Conservation (phyloP, 1,140 invertebrate genomes). For the Aricia agestis region DNA sequence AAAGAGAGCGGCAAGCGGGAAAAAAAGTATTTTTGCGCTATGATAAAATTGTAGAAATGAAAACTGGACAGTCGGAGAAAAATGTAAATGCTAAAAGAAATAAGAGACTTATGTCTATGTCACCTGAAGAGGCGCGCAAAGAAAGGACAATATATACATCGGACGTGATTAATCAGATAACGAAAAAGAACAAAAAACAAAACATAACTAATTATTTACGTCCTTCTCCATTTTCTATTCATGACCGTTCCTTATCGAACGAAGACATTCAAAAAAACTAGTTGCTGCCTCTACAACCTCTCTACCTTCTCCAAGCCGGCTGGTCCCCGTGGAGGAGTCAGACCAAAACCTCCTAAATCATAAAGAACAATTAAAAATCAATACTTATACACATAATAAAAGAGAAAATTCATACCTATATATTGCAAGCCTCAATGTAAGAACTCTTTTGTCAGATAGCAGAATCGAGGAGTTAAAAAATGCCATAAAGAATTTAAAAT, state of each 20-base stretch:
- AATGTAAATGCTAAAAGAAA: neutral
- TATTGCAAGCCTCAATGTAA: neutral
- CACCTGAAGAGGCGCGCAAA: neutral
- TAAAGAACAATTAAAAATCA: conserved; percentile 15
- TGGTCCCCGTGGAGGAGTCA: conserved; percentile 26
- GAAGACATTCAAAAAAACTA: conserved; percentile 21
- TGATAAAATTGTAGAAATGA: conserved; percentile 26
- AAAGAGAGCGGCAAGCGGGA: conserved; percentile 3
- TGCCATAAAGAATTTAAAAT: neutral
- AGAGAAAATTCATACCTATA: conserved; percentile 3
- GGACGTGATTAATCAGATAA: neutral
- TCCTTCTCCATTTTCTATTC: neutral
- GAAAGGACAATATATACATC: neutral
- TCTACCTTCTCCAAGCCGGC: conserved; percentile 33
- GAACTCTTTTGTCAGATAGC: neutral
- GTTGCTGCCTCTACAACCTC: conserved; percentile 22
- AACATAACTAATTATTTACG: neutral
- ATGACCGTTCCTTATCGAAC: neutral
- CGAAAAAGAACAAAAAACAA: neutral
- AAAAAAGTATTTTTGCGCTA: conserved; percentile 24
- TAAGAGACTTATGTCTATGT: neutral
- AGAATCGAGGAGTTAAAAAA: neutral
- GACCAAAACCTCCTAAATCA: conserved; percentile 28
- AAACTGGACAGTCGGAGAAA: conserved; percentile 18
- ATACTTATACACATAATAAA: neutral